Percentiles rank a stretch among this genome's conserved stretches.
Evolutionary conservation across 2,888 invertebrate genomes (phyloP).

Genomic region (Andrena dorsata): DNA sequence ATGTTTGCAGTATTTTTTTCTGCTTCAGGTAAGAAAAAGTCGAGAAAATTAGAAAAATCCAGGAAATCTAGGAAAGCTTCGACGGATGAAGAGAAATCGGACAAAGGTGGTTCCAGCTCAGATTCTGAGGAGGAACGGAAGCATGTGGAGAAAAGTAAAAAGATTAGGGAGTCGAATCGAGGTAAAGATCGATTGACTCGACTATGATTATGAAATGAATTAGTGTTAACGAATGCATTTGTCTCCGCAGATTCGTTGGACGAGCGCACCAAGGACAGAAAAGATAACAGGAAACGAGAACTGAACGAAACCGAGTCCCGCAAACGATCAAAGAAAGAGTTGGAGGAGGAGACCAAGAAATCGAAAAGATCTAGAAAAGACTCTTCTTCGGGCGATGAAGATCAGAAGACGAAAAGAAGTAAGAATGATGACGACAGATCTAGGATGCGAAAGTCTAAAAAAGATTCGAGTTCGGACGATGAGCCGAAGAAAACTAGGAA

Average conservation of each 20-base stretch:
- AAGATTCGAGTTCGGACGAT: conserved; percentile 87
- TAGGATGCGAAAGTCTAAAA: conserved; percentile 82
- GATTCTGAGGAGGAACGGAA: conserved; percentile 86
- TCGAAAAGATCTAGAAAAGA: conserved; percentile 79
- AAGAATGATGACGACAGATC: conserved; percentile 84
- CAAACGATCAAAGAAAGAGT: conserved; percentile 82
- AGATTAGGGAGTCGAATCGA: conserved; percentile 77
- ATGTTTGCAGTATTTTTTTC: neutral
- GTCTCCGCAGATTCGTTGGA: conserved; percentile 78
- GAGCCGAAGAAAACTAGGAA: conserved; percentile 88
- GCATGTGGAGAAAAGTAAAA: conserved; percentile 79
- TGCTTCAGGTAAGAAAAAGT: conserved; percentile 80
- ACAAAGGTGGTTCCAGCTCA: conserved; percentile 85
- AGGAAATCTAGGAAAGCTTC: conserved; percentile 81
- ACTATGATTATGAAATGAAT: neutral
- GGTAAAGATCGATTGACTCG: conserved; percentile 65
- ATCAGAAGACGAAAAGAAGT: conserved; percentile 78
- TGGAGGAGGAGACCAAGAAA: conserved; percentile 85
- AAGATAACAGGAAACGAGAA: conserved; percentile 83
- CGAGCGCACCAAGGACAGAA: conserved; percentile 83
- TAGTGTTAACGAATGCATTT: neutral
- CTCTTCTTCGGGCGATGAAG: conserved; percentile 82
- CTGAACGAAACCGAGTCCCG: conserved; percentile 85
- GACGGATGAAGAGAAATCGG: conserved; percentile 86
- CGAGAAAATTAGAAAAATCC: conserved; percentile 78